Evolutionary conservation across 2,113 vertebrate species (phyloP).

Genomic region (Rhegmatorhina hoffmannsi): DNA sequence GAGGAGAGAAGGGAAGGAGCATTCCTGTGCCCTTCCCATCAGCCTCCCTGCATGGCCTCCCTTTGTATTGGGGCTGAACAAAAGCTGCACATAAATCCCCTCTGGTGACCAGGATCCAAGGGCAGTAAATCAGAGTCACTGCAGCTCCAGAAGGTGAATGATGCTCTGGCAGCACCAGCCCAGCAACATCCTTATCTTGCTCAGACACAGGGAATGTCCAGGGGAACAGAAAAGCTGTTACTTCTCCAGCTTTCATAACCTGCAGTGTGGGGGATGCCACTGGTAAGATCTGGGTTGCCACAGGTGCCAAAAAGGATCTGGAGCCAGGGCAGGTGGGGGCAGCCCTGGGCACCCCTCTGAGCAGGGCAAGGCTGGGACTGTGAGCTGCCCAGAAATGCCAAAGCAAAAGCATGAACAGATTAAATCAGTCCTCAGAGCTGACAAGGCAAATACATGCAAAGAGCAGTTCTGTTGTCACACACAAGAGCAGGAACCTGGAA

Average conservation of each 20-base stretch:
- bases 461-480: neutral
- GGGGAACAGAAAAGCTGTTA: neutral
- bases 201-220: neutral
- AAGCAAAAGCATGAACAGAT: neutral
- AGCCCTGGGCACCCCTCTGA: neutral
- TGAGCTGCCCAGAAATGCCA: neutral
- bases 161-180: slow-evolving; percentile 27
- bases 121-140: slow-evolving; percentile 20
- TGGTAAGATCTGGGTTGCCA: neutral
- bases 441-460: neutral
- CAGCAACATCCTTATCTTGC: slow-evolving; percentile 49
- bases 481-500: neutral
- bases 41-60: neutral
- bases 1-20: neutral
- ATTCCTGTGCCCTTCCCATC: neutral
- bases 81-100: slow-evolving; percentile 32
- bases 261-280: neutral
- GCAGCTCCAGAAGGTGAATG: neutral
- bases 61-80: slow-evolving; percentile 1
- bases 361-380: neutral
- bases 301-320: neutral
- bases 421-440: neutral
- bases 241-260: slow-evolving; percentile 7
- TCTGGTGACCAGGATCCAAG: neutral
- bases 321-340: neutral